Percentiles rank a stretch among this genome's conserved stretches.
Conservation (phyloP, 2,888 invertebrate species). For the Luperina testacea region DNA sequence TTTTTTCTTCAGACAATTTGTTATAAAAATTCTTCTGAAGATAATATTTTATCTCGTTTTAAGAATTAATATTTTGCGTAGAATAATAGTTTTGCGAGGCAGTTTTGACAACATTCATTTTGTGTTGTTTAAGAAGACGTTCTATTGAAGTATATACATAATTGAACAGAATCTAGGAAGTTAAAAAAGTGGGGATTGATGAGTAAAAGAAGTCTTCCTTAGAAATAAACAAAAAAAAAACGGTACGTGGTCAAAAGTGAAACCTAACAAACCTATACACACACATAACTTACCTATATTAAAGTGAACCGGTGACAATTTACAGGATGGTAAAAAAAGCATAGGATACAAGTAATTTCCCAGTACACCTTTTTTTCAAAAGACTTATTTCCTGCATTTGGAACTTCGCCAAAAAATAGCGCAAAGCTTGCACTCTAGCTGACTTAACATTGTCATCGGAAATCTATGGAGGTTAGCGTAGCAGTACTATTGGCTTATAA, state of each 20-base stretch:
- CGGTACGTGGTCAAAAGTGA: neutral
- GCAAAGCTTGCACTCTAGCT: constrained; percentile 28
- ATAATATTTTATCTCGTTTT: constrained; percentile 53
- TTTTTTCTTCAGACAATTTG: constrained; percentile 54
- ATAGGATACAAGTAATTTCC: neutral
- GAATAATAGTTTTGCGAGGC: constrained; percentile 41
- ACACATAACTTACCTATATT: neutral
- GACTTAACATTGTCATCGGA: constrained; percentile 38
- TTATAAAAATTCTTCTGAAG: constrained; percentile 44
- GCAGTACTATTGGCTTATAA: neutral
- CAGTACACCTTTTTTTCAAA: neutral
- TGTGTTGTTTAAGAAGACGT: constrained; percentile 17
- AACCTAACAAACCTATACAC: neutral
- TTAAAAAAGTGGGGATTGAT: neutral
- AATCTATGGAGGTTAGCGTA: constrained; percentile 22
- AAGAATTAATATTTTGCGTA: constrained; percentile 29
- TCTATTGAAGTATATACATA: constrained; percentile 16
- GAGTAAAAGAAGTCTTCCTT: neutral
- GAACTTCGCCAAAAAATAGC: constrained; percentile 36
- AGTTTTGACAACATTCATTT: constrained; percentile 36
- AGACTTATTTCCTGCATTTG: constrained; percentile 22
- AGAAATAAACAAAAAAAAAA: neutral
- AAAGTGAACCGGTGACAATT: neutral
- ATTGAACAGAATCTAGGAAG: constrained; percentile 1
- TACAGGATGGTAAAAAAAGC: neutral